These are phyloP conservation scores for Lethenteron reissneri DNA, from an alignment of 2,113 vertebrate species.

Conservation along the genomic window DNA sequence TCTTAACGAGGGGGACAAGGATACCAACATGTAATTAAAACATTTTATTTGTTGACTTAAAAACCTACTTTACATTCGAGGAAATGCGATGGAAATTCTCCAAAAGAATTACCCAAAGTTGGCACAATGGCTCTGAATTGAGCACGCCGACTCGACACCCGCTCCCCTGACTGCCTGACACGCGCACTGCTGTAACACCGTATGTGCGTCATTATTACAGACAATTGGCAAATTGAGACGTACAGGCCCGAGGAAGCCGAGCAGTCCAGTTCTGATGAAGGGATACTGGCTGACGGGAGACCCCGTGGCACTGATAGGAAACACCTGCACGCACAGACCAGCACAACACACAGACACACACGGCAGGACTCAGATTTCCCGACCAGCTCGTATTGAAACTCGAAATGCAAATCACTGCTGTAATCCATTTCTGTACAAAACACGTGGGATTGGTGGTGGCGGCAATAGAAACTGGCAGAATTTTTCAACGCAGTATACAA, in stretches of 20 bases:
- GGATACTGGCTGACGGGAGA: conserved; percentile 36
- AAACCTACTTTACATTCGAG: too few relatives aligned
- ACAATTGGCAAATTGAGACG: conserved; percentile 16
- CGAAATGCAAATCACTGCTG: not conserved
- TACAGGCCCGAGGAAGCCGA: conserved; percentile 76
- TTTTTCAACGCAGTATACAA: not conserved
- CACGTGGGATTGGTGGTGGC: not conserved
- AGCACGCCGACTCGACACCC: too few relatives aligned
- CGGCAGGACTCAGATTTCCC: not conserved
- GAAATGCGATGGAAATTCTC: too few relatives aligned
- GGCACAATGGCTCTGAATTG: too few relatives aligned
- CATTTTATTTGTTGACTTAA: too few relatives aligned
- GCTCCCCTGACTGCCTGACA: too few relatives aligned
- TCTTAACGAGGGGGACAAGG: too few relatives aligned
- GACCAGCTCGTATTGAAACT: not conserved
- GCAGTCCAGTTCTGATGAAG: conserved; percentile 62
- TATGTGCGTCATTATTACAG: too few relatives aligned
- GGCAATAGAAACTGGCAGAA: not conserved
- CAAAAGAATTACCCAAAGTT: too few relatives aligned
- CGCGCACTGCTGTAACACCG: too few relatives aligned
- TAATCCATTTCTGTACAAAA: not conserved
- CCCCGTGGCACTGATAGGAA: conserved; percentile 39
- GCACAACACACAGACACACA: too few relatives aligned
- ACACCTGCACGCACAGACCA: conserved; percentile 26
- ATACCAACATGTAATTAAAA: too few relatives aligned